phyloP scores from a whole-genome alignment of 1,140 invertebrate genomes.

The Drosophila parvula region DNA sequence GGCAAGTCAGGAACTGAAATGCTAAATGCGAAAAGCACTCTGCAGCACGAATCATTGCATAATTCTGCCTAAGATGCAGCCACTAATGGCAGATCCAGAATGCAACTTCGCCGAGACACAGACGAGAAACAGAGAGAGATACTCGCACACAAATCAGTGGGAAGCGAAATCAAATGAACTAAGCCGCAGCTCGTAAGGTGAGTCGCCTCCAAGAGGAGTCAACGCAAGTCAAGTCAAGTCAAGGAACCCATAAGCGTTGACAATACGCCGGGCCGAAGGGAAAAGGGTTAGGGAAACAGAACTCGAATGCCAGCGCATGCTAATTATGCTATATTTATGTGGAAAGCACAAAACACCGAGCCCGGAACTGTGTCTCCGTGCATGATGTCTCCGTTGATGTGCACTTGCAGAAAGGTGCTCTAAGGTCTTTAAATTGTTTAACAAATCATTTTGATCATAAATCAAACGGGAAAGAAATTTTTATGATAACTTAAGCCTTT shows the following conservation, averaged over 20 bases:
- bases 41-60: slow-evolving; percentile 55
- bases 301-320: slow-evolving; percentile 57
- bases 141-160: slow-evolving; percentile 43
- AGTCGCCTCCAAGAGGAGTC: slow-evolving; percentile 27
- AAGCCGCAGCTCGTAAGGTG: slow-evolving; percentile 33
- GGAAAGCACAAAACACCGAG: slow-evolving; percentile 41
- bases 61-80: slow-evolving; percentile 36
- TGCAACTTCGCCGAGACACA: slow-evolving; percentile 28
- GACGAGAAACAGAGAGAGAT: neutral
- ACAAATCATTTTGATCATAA: neutral
- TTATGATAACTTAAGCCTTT: neutral
- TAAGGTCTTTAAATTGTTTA: too few species aligned
- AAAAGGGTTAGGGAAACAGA: slow-evolving; percentile 8
- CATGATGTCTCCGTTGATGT: slow-evolving; percentile 3
- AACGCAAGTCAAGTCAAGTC: slow-evolving; percentile 51
- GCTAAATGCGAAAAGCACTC: slow-evolving; percentile 32
- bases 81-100: slow-evolving; percentile 30
- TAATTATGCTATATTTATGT: slow-evolving; percentile 77
- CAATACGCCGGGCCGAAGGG: slow-evolving; percentile 43
- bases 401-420: slow-evolving; percentile 5
- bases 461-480: neutral
- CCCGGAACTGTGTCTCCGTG: slow-evolving; percentile 43
- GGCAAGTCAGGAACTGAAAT: slow-evolving; percentile 34
- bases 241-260: slow-evolving; percentile 75
- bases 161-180: slow-evolving; percentile 74